Base-by-base conservation (phyloP, 2,888 invertebrate genomes). In the Elgonia sp. region DNA sequence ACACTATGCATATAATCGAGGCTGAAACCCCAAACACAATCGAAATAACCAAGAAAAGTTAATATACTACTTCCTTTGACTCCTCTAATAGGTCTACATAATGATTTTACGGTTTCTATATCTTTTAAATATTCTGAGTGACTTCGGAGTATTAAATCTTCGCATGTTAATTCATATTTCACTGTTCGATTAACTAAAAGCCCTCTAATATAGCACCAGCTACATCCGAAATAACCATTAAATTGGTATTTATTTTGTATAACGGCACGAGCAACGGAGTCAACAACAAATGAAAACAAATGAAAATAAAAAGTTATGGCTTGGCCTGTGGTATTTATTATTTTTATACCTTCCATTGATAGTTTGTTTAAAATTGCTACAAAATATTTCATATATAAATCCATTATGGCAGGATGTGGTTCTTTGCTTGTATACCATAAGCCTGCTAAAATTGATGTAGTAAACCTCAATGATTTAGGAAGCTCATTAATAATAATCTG, bases 1-100 rank as follows among this genome's bases (percentile, higher is more conserved):
- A n/a, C n/a, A n/a, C n/a, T n/a, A n/a, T n/a, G n/a, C n/a, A n/a
- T n/a, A n/a, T n/a, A n/a, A n/a, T n/a, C n/a, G n/a, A n/a, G n/a
- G n/a, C n/a, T n/a, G n/a, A 62, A 88, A 14, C 84, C 76, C 84
- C 86, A 88, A 29, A 89, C 81, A 39, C 84, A 90, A 50, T 89
- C 89, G n/a, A 90, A 87, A 75, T 76, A 75, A 18, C 7, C 0
- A 3, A 87, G n/a, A 14, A 63, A 72, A 37, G 67, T 53, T 55
- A 86, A 50, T 0, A 65, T 53, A 14, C 70, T 76, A 16, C 42
- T 9, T 1, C 77, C 86, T 75, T 89, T 87, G 14, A 85, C 80
- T 0, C 87, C 89, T 42, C 53, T 18, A 18, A 87, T 42, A 50
- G 67, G 50, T 79, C 77, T n/a, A 3, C 62, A 53, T 18, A 76